Percentiles rank a stretch among this genome's conserved stretches.
These are phyloP conservation scores for Poeciliopsis gracilis DNA, from an alignment of 2,797 vertebrate genomes.

Conservation along the genomic window DNA sequence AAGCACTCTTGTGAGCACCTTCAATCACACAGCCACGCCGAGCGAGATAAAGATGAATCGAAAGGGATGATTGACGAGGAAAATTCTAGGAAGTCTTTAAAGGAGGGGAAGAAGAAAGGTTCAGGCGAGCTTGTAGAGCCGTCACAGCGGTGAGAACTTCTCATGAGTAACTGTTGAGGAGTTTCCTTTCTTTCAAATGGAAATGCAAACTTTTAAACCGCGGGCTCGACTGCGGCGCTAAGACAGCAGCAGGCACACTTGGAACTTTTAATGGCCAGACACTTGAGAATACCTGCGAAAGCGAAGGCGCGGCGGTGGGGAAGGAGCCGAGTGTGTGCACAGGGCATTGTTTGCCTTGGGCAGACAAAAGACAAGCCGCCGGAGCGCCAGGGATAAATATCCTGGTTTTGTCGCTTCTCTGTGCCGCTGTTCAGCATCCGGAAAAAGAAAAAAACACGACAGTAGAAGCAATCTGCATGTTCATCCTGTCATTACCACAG, in stretches of 20 bases:
- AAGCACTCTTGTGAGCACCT: constrained; percentile 25
- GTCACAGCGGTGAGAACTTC: constrained; percentile 39
- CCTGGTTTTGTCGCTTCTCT: constrained; percentile 63
- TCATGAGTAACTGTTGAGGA: constrained; percentile 43
- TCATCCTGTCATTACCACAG: constrained; percentile 44
- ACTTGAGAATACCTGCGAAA: constrained; percentile 23
- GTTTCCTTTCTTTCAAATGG: constrained; percentile 45
- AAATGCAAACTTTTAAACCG: constrained; percentile 44
- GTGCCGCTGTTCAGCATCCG: constrained; percentile 60
- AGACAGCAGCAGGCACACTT: constrained; percentile 23
- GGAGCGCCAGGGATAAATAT: constrained; percentile 64
- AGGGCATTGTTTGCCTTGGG: constrained; percentile 57
- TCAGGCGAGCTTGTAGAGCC: constrained; percentile 42
- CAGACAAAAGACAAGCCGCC: constrained; percentile 44
- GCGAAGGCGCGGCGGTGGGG: constrained; percentile 34
- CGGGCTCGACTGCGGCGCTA: constrained; percentile 15
- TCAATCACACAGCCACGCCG: constrained; percentile 25
- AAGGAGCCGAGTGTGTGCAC: constrained; percentile 49
- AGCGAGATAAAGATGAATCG: constrained; percentile 50
- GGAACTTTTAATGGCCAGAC: constrained; percentile 32
- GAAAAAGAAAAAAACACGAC: constrained; percentile 20
- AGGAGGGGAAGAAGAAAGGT: constrained; percentile 26
- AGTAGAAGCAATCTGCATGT: constrained; percentile 42
- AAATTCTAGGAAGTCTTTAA: constrained; percentile 45
- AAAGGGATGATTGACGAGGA: constrained; percentile 61